Percentiles rank a stretch among this genome's conserved stretches.
Evolutionary conservation across 2,797 vertebrate species (phyloP).

Genomic region (Pampus argenteus): DNA sequence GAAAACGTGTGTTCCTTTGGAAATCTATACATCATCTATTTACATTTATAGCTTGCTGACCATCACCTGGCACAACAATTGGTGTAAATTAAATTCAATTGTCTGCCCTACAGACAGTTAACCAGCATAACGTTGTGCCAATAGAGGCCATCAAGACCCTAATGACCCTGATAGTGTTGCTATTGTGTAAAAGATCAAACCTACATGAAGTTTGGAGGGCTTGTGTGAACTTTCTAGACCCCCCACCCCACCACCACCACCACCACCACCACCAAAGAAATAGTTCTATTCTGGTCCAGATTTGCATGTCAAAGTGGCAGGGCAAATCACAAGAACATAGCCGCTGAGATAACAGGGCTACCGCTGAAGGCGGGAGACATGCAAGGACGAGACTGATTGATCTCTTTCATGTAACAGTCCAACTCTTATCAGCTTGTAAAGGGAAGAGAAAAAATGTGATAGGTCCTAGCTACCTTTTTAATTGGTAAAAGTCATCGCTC

Average conservation of each 20-base stretch:
- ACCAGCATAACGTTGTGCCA: constrained; percentile 23
- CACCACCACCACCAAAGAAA: constrained; percentile 35
- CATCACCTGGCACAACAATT: neutral
- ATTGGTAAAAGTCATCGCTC: neutral
- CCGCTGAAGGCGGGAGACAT: constrained; percentile 46
- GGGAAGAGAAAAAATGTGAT: constrained; percentile 25
- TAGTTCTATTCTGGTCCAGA: constrained; percentile 52
- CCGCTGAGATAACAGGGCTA: constrained; percentile 72
- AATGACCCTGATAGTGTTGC: constrained; percentile 24
- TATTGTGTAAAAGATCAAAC: constrained; percentile 49
- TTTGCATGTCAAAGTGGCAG: constrained; percentile 79
- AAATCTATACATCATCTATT: neutral
- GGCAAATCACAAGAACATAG: constrained; percentile 54
- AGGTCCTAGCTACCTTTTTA: neutral
- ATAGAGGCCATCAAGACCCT: constrained; percentile 13
- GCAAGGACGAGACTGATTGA: constrained; percentile 40
- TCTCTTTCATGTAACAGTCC: constrained; percentile 35
- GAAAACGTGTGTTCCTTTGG: neutral
- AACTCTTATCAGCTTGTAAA: constrained; percentile 63
- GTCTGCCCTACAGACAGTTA: constrained; percentile 18
- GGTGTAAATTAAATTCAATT: neutral
- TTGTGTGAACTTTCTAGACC: constrained; percentile 54
- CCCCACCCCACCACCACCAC: constrained; percentile 36
- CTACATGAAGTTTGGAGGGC: constrained; percentile 32
- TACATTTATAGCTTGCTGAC: neutral